phyloP scores from a whole-genome alignment of 2,113 vertebrate species.

The Ibidorhyncha struthersii region DNA sequence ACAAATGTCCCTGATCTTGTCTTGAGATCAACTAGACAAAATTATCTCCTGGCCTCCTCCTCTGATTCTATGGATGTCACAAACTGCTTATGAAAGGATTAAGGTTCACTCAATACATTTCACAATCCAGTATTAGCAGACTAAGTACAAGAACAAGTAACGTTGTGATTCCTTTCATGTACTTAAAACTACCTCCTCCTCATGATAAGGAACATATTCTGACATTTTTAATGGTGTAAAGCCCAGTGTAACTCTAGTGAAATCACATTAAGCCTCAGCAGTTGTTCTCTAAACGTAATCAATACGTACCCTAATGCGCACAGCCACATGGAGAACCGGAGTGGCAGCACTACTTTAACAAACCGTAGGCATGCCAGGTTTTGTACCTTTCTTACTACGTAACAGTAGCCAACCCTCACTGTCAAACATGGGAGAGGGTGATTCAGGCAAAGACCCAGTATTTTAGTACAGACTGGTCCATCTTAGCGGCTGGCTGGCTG shows the following conservation, averaged over 20 bases:
- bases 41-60: not conserved
- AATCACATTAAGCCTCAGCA: not conserved
- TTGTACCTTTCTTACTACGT: not conserved
- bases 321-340: fast-evolving
- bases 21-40: not conserved
- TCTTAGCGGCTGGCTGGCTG: not conserved
- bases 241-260: not conserved
- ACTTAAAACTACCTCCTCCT: not conserved
- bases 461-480: not conserved
- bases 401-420: not conserved
- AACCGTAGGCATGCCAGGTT: not conserved
- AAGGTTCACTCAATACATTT: not conserved
- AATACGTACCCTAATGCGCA: not conserved
- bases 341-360: not conserved
- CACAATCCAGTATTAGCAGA: not conserved
- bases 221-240: not conserved
- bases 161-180: not conserved
- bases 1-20: not conserved
- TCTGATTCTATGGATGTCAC: not conserved
- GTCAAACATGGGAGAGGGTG: not conserved
- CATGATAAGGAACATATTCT: not conserved
- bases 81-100: not conserved
- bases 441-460: not conserved
- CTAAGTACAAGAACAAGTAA: not conserved
- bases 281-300: not conserved